These are phyloP conservation scores for Globodera rostochiensis DNA, from an alignment of 1,140 invertebrate species.

Conservation along the genomic window DNA sequence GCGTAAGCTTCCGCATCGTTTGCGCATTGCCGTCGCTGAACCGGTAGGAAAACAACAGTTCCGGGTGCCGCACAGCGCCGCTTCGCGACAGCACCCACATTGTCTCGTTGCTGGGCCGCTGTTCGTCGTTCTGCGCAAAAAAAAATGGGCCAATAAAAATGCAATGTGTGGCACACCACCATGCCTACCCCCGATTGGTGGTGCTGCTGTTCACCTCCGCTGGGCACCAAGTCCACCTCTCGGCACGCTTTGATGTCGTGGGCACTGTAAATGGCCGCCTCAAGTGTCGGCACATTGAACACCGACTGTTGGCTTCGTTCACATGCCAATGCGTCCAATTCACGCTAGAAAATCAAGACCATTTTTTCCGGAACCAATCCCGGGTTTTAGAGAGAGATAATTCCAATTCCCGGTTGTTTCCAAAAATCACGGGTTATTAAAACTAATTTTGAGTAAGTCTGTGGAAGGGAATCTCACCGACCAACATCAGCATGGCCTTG, in stretches of 20 bases:
- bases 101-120: constrained; percentile 29
- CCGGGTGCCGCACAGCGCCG: constrained; percentile 39
- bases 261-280: constrained; percentile 32
- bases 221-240: constrained; percentile 30
- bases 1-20: constrained; percentile 33
- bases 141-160: background rate
- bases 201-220: background rate
- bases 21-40: constrained; percentile 2
- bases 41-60: constrained; percentile 26
- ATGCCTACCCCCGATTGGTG: background rate
- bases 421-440: background rate
- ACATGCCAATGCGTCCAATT: constrained; percentile 43
- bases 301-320: constrained; percentile 31
- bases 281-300: constrained; percentile 37
- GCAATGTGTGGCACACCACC: background rate
- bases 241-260: constrained; percentile 42
- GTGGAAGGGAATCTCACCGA: background rate
- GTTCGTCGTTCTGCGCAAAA: constrained; percentile 18
- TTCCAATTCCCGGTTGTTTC: too few relatives aligned
- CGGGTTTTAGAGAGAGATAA: too few relatives aligned
- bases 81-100: constrained; percentile 47
- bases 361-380: too few relatives aligned
- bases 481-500: constrained; percentile 38
- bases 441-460: background rate
- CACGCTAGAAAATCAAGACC: constrained; percentile 32